Evolutionary conservation across 2,113 vertebrate species (phyloP).

Genomic region (Apaloderma vittatum): DNA sequence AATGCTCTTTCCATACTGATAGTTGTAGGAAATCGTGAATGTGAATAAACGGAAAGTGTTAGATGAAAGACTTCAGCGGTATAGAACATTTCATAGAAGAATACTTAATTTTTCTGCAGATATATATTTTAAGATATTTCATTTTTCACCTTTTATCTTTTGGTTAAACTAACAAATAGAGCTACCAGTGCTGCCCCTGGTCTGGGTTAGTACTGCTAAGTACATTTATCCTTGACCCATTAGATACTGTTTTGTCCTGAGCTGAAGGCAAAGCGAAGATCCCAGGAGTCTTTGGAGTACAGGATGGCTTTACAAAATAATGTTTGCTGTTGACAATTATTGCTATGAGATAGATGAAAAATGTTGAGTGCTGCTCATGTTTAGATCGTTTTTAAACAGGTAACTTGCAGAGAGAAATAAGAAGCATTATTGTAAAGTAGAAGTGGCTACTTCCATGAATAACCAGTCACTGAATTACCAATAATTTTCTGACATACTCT

Average conservation of each 20-base stretch:
- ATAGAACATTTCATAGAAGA: neutral
- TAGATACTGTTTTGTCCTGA: neutral
- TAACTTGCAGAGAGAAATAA: neutral
- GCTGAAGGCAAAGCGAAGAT: neutral
- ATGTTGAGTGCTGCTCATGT: neutral
- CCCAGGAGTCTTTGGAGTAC: neutral
- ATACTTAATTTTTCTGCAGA: neutral
- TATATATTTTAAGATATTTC: neutral
- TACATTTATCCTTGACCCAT: neutral
- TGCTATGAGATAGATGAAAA: neutral
- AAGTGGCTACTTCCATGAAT: neutral
- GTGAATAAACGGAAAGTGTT: neutral
- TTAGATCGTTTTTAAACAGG: neutral
- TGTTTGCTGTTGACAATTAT: neutral
- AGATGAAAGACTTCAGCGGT: neutral
- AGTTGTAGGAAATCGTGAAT: neutral
- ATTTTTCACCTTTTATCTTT: neutral
- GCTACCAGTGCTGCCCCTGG: neutral
- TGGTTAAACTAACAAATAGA: neutral
- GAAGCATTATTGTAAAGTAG: neutral
- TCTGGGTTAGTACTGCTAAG: neutral
- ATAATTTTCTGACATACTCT: neutral
- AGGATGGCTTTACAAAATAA: neutral
- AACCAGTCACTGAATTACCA: neutral
- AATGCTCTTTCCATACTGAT: neutral